phyloP scores from a whole-genome alignment of 2,888 invertebrate genomes.

The Tipula confusa region DNA sequence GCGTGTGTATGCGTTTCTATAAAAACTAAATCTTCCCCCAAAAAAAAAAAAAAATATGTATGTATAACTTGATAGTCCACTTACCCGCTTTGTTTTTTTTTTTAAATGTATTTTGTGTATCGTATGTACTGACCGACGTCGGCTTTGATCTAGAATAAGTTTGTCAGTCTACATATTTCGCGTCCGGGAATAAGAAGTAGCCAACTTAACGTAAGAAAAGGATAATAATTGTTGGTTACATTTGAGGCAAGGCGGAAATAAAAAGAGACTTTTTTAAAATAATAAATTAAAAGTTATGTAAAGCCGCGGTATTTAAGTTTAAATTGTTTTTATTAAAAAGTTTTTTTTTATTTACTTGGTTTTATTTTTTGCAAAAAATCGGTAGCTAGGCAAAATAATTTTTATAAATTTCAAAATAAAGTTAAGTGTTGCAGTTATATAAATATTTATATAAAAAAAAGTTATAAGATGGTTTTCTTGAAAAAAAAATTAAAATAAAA shows the following conservation, averaged over 20 bases:
- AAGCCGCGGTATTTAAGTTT: neutral
- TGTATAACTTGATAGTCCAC: constrained; percentile 6
- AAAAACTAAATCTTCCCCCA: constrained; percentile 16
- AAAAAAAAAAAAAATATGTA: neutral
- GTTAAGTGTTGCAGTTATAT: neutral
- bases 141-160: constrained; percentile 31
- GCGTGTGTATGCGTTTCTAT: constrained; percentile 16
- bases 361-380: neutral
- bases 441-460: neutral
- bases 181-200: constrained; percentile 51
- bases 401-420: neutral
- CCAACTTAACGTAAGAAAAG: constrained; percentile 48
- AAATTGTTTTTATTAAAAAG: neutral
- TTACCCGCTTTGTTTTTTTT: constrained; percentile 21
- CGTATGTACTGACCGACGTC: constrained; percentile 29
- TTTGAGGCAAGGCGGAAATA: constrained; percentile 8
- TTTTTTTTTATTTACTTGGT: neutral
- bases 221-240: constrained; percentile 25
- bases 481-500: neutral
- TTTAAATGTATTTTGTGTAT: constrained; percentile 30
- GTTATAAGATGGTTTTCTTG: neutral
- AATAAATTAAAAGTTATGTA: neutral
- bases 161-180: constrained; percentile 51
- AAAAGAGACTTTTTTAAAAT: neutral
- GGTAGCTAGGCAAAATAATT: constrained; percentile 12